phyloP scores from a whole-genome alignment of 2,113 vertebrate genomes.

The Steatornis caripensis region DNA sequence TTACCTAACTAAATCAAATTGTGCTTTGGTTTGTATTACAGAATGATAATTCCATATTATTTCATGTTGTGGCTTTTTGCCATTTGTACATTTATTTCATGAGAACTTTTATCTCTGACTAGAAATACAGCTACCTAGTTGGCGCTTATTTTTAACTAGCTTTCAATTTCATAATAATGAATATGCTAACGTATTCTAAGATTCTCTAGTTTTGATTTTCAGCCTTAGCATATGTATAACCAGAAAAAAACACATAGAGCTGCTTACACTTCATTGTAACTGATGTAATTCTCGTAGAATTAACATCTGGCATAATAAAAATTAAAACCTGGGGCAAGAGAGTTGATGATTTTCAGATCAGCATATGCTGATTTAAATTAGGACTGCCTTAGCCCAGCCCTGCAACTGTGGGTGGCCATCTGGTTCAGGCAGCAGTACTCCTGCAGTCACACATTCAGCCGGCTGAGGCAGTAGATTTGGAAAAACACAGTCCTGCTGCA shows the following conservation, averaged over 20 bases:
- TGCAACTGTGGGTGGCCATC: background rate
- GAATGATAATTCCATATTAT: background rate
- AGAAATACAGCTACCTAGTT: background rate
- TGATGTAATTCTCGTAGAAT: background rate
- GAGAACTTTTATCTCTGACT: background rate
- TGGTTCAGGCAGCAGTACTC: background rate
- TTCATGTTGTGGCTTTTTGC: background rate
- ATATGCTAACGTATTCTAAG: background rate
- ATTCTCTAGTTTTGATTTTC: background rate
- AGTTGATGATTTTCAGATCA: background rate
- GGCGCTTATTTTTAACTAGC: background rate
- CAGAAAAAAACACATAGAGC: background rate
- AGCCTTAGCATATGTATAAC: background rate
- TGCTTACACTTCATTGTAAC: background rate
- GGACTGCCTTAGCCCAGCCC: background rate
- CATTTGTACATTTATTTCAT: background rate
- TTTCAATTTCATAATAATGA: background rate
- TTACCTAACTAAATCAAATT: background rate
- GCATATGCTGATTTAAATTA: background rate
- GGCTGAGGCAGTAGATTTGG: background rate
- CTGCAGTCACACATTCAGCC: background rate
- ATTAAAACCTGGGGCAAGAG: background rate
- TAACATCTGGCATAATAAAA: background rate
- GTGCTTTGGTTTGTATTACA: background rate
- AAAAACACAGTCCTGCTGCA: background rate